Percentiles rank a stretch among this genome's conserved stretches.
Evolutionary conservation across 2,113 vertebrate species (phyloP).

Genomic region (Rhinoptilus africanus): DNA sequence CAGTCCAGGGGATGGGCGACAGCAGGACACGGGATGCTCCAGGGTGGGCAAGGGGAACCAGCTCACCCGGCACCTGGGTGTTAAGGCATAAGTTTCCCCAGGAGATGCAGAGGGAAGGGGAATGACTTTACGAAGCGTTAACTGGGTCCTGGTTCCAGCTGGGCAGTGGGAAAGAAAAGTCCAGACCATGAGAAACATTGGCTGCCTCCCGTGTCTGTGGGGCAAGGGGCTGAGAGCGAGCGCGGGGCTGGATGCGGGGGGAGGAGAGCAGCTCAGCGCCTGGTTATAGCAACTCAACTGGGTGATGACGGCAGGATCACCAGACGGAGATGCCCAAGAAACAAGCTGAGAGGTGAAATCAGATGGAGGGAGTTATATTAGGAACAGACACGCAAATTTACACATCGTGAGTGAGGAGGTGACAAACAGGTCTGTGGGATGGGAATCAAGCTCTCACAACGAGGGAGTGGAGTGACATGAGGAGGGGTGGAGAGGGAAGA

Average conservation of each 20-base stretch:
- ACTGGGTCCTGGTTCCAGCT: background rate
- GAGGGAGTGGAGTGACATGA: constrained; percentile 15
- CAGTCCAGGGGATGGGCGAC: background rate
- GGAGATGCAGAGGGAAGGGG: background rate
- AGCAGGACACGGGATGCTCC: background rate
- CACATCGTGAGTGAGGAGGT: constrained; percentile 51
- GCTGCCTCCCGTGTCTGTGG: rapidly evolving
- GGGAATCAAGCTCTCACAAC: constrained; percentile 17
- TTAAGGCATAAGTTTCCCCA: background rate
- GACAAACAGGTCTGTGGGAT: constrained; percentile 48
- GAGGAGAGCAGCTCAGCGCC: background rate
- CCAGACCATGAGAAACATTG: background rate
- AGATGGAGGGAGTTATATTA: constrained; percentile 51
- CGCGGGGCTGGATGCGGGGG: background rate
- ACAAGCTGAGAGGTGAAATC: constrained; percentile 49
- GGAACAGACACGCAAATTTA: constrained; percentile 53
- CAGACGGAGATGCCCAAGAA: constrained; percentile 52
- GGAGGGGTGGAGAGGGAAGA: constrained; percentile 29
- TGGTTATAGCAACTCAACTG: constrained; percentile 16
- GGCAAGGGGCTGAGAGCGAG: background rate
- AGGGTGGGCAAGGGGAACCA: rapidly evolving
- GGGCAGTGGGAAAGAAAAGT: background rate
- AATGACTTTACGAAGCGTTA: background rate
- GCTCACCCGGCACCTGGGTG: background rate
- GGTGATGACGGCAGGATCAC: constrained; percentile 28